Base-by-base conservation (phyloP, 2,888 invertebrate genomes). In the Adela reaumurella region DNA sequence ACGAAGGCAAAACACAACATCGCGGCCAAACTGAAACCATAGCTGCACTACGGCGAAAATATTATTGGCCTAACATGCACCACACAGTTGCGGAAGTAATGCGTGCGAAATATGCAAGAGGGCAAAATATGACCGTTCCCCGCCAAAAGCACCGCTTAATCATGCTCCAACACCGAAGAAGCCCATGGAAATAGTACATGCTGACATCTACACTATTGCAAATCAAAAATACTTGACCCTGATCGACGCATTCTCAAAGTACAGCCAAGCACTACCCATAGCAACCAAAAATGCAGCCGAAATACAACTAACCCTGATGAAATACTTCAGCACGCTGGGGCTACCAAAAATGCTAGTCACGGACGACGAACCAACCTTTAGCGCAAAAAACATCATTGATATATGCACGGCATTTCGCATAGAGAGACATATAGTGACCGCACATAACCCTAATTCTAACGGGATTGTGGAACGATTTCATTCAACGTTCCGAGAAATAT, bases 31-130 rank as follows among this genome's bases (percentile, higher is more conserved):
- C 19, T 6, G 46, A 19, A 19, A 46, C n/a, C 5, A 14, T 46
- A 4, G 8, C 17, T 14, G 16, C 8, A 24, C 19, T 46, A 6
- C 8, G 17, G 20, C 10, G 17, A 20, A 5, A 24, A 19, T 46
- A 46, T 16, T 46, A 46, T 46, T 20, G 19, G 20, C 6, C 10
- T 3, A 46, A 46, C 11, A 19, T 46, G 24, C 10, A 20, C 8
- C 11, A 19, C 10, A 35, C 35, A 35, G 35, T 35, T 11, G 8
- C 4, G 6, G 35, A 6, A 35, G 14, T 35, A 35, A 35, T 35
- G 11, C 35, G 14, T 54, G 55, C 24, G 51, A 54, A 46, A 49
- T n/a, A 10, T 46, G 46, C 46, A 17, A 11, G 20, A 19, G 18
- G 20, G 8, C 11, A 10, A 46, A 46, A 46, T 20, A 20, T 8